Conservation (phyloP, 2,113 vertebrate species). For the Leucosticte australis region DNA sequence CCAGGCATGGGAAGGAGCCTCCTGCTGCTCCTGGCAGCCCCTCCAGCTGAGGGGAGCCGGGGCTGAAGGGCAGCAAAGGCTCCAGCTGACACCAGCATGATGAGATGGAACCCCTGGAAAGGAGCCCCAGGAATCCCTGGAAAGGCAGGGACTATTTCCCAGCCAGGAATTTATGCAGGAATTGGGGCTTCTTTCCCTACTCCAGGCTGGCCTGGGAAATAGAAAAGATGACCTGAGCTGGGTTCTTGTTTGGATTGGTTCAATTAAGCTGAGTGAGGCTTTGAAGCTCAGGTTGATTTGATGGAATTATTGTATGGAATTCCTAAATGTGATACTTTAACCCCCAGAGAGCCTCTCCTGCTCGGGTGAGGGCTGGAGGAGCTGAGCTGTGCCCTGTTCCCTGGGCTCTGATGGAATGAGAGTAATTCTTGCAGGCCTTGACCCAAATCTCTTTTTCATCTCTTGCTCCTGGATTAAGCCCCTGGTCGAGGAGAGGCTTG, state of each 20-base stretch:
- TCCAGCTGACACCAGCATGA: fast-evolving
- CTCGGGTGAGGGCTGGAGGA: background rate
- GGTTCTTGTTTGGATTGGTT: background rate
- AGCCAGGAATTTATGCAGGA: background rate
- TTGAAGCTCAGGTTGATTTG: background rate
- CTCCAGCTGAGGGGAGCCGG: fast-evolving
- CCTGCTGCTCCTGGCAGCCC: background rate
- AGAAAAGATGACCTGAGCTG: background rate
- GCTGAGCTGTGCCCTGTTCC: background rate
- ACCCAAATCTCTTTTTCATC: conserved; percentile 34
- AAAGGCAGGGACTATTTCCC: background rate
- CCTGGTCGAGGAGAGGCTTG: background rate
- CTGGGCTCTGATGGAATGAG: background rate
- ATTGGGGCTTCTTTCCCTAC: background rate
- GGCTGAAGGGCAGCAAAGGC: background rate
- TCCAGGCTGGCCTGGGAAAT: background rate
- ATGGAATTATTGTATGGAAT: background rate
- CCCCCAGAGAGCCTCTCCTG: background rate
- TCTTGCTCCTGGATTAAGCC: conserved; percentile 11
- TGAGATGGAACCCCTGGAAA: background rate
- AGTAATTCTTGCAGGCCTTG: background rate
- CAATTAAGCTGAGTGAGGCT: background rate
- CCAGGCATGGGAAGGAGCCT: fast-evolving
- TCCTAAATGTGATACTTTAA: background rate
- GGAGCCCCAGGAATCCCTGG: background rate